A percentile compares a stretch with the other conserved stretches of the same genome.
Evolutionary conservation across 2,113 vertebrate genomes (phyloP).

Genomic region (Triplophysa siluroides): DNA sequence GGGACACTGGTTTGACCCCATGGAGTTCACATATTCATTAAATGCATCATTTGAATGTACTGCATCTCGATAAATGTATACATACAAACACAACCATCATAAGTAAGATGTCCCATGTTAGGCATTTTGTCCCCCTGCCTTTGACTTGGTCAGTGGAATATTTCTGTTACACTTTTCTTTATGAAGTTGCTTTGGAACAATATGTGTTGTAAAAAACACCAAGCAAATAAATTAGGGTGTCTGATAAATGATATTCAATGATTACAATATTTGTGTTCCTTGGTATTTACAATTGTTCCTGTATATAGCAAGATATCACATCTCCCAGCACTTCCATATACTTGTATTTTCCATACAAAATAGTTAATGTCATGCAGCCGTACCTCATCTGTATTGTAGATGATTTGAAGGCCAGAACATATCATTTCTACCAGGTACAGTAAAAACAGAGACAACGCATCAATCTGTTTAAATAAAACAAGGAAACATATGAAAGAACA

Average conservation of each 20-base stretch:
- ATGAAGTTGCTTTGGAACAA: background rate
- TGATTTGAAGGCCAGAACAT: conserved; percentile 93
- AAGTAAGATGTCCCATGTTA: too few relatives aligned
- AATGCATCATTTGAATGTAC: too few relatives aligned
- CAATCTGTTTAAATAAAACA: conserved; percentile 77
- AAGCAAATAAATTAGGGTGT: too few relatives aligned
- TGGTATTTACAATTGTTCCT: background rate
- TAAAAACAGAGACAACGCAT: conserved; percentile 89
- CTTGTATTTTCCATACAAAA: background rate
- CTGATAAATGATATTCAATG: background rate
- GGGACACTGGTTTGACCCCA: too few relatives aligned
- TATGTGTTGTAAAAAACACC: background rate
- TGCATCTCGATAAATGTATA: background rate
- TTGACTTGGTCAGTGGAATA: background rate
- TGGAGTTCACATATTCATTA: too few relatives aligned
- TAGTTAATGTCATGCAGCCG: background rate
- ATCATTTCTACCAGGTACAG: conserved; percentile 99
- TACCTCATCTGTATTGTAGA: conserved; percentile 99
- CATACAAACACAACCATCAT: background rate
- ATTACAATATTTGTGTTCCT: background rate
- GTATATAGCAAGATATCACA: too few relatives aligned
- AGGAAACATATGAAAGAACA: background rate
- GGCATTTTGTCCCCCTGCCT: background rate
- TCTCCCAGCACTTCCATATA: too few relatives aligned
- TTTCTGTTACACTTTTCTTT: background rate